Evolutionary conservation across 2,113 vertebrate species (phyloP).

Genomic region (Hypanus sabinus): DNA sequence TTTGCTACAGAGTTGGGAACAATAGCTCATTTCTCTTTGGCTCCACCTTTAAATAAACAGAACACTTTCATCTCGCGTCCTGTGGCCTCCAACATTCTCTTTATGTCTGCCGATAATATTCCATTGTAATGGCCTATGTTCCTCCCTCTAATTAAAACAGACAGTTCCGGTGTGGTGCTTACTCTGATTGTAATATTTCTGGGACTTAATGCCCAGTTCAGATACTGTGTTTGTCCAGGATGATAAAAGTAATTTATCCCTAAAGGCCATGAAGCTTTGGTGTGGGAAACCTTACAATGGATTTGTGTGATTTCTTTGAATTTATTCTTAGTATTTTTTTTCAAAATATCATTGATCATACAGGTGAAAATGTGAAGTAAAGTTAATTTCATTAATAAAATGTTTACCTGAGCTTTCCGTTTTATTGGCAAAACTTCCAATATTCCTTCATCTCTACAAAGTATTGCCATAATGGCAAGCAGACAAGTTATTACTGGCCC

Average conservation of each 20-base stretch:
- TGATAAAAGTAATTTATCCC: background rate
- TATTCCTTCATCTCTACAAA: background rate
- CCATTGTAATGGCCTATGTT: background rate
- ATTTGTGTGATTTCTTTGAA: background rate
- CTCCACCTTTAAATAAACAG: background rate
- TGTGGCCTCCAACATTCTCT: background rate
- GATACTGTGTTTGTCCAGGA: background rate
- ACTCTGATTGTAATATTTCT: background rate
- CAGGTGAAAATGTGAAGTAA: background rate
- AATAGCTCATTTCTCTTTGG: background rate
- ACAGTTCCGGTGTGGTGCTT: background rate
- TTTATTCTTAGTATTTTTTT: background rate
- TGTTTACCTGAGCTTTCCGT: background rate
- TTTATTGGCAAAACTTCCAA: background rate
- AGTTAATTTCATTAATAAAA: background rate
- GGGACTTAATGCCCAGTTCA: background rate
- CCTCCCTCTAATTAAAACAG: background rate
- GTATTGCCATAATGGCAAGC: background rate
- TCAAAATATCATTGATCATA: background rate
- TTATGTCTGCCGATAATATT: background rate
- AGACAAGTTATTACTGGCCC: background rate
- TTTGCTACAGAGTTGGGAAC: background rate
- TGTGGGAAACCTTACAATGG: background rate
- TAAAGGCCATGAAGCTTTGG: background rate
- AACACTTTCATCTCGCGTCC: background rate